Percentiles rank a stretch among this genome's conserved stretches.
Conservation (phyloP, 2,888 invertebrate species). For the Eucriotettix oculatus region DNA sequence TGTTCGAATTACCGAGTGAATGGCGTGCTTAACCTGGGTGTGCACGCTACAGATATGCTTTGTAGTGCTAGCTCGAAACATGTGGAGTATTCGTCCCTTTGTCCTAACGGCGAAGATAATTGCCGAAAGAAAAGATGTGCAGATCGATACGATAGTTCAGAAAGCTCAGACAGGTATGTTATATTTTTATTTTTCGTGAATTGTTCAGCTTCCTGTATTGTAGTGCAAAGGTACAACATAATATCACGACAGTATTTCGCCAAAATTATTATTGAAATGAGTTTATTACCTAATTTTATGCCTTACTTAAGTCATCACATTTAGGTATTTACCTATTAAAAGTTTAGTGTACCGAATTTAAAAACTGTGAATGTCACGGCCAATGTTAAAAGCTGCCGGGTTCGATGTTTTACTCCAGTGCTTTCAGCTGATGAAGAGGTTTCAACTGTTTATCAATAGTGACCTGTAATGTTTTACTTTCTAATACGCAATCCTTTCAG, state of each 20-base stretch:
- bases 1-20: slow-evolving; percentile 14
- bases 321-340: no score
- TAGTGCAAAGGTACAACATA: no score
- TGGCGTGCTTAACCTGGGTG: slow-evolving; percentile 15
- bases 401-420: slow-evolving; percentile 2
- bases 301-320: no score
- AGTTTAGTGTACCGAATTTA: no score
- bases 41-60: slow-evolving; percentile 14
- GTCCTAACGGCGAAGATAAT: slow-evolving; percentile 17
- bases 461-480: neutral
- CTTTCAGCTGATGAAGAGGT: slow-evolving; percentile 9
- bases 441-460: neutral
- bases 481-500: neutral
- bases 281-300: no score
- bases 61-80: slow-evolving; percentile 15
- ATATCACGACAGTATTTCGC: no score
- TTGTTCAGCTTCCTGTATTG: no score
- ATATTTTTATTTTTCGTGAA: no score
- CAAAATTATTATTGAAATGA: no score
- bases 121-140: slow-evolving; percentile 71
- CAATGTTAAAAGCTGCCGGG: slow-evolving; percentile 3
- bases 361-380: slow-evolving; percentile 9
- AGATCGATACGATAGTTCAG: slow-evolving; percentile 85
- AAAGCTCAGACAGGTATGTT: slow-evolving; percentile 81
- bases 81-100: slow-evolving; percentile 11